Evolutionary conservation across 2,797 vertebrate genomes (phyloP), one percentile per base, ranked within the genome.

Genomic region (Phoxinus dragarum): DNA sequence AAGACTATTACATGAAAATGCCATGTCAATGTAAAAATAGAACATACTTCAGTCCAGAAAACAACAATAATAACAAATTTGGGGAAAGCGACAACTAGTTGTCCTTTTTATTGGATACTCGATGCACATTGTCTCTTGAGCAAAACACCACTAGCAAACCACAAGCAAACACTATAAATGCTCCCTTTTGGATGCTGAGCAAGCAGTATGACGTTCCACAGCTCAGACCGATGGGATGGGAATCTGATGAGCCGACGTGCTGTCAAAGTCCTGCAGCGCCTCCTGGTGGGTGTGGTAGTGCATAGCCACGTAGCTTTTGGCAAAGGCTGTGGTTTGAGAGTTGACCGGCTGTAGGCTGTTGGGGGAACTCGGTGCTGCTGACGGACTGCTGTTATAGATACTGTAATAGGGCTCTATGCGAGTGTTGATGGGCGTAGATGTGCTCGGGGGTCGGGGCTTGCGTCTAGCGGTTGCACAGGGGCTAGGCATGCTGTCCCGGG

Each of bases 381-480:
- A 96, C 74, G 96, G 98, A 88, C 93, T 98, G 94, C 97, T 98
- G 94, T 97, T 98, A 81, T 99, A 99, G 88, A 99, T 97, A 84
- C 98, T 99, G 91, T 98, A 99, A 90, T 98, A 98, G 49, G 98
- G 97, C 89, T 99, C 98, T 0, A 99, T 96, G 16, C 98, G 97
- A 1, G 97, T 99, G 95, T 99, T 97, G 94, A 99, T 94, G 3
- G 98, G 98, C 0, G 97, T 98, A 0, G 98, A 99, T 90, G 96
- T 98, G 88, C 97, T 98, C 6, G 96, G 97, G 2, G 95, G 96
- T 0, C 93, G 95, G 83, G 95, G 96, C 74, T 97, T 97, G 31
- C 95, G 96, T 9, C 92, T 95, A 0, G 89, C 94, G 0, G 96
- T 96, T 14, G 85, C 90, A 87, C 93, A 96, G 3, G 97, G 97